These are phyloP conservation scores for Datnioides undecimradiatus DNA, from an alignment of 2,113 vertebrate genomes.

Conservation along the genomic window DNA sequence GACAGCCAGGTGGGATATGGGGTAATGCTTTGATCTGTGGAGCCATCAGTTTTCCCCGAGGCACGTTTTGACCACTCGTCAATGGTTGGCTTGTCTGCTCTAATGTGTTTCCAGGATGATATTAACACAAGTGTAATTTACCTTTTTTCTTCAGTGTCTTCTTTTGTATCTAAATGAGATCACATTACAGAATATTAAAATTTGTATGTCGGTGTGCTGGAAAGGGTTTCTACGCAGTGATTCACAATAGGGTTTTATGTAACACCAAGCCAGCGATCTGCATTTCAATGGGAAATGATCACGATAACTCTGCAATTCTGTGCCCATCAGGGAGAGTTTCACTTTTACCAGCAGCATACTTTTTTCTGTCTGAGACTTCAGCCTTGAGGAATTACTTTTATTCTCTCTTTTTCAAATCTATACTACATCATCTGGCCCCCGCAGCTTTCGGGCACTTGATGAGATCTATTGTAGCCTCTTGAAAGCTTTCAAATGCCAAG, in stretches of 20 bases:
- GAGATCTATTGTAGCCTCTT: background rate
- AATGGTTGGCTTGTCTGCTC: background rate
- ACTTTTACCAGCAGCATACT: background rate
- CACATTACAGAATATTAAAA: slow-evolving; percentile 17
- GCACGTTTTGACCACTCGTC: slow-evolving; percentile 22
- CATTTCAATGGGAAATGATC: slow-evolving; percentile 37
- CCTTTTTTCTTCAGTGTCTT: background rate
- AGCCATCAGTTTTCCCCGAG: slow-evolving; percentile 4
- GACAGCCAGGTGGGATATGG: slow-evolving; percentile 57
- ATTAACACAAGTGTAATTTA: background rate
- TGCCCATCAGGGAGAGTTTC: slow-evolving; percentile 20
- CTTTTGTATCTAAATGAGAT: background rate
- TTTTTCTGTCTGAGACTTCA: background rate
- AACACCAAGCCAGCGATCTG: slow-evolving; percentile 18
- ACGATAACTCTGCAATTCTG: slow-evolving; percentile 22
- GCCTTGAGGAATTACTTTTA: slow-evolving; percentile 19
- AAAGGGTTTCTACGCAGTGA: background rate
- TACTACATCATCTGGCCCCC: background rate
- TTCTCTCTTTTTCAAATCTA: slow-evolving; percentile 9
- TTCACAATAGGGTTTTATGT: slow-evolving; percentile 18
- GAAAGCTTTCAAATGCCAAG: background rate
- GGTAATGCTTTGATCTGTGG: slow-evolving; percentile 46
- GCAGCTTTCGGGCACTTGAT: background rate
- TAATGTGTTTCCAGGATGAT: slow-evolving; percentile 34
- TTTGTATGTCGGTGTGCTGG: background rate